Conservation (phyloP, 2,113 vertebrate genomes). For the Bostrychus sinensis region DNA sequence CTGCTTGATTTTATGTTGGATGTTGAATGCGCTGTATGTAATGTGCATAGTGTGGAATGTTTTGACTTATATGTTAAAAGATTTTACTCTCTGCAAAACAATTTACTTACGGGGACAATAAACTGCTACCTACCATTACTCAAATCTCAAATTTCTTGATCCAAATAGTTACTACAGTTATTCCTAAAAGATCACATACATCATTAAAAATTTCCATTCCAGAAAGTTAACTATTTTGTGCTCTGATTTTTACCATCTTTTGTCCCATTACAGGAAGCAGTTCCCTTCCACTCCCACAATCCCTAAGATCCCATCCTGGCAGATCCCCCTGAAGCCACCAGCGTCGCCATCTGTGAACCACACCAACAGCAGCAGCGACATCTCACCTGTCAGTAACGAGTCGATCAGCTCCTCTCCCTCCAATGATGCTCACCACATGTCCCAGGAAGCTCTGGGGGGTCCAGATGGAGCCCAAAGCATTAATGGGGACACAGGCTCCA, state of each 20-base stretch:
- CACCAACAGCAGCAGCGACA: conserved; percentile 96
- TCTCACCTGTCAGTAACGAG: conserved; percentile 94
- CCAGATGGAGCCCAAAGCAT: conserved; percentile 76
- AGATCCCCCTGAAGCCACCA: conserved; percentile 90
- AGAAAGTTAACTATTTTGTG: too few species aligned
- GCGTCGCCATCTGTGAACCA: conserved; percentile 82
- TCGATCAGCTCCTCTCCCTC: conserved; percentile 86
- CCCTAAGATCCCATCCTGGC: conserved; percentile 95
- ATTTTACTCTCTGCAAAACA: too few species aligned
- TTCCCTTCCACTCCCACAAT: conserved; percentile 92
- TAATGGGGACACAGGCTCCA: conserved; percentile 54
- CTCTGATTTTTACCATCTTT: conserved; percentile 13
- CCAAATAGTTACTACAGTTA: too few species aligned
- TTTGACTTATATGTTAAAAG: too few species aligned
- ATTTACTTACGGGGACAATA: too few species aligned
- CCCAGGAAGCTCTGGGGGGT: conserved; percentile 77
- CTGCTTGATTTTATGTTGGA: too few species aligned
- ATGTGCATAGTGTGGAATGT: too few species aligned
- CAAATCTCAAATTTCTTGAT: too few species aligned
- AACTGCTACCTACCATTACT: too few species aligned
- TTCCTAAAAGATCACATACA: too few species aligned
- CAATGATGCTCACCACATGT: conserved; percentile 87
- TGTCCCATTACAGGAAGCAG: conserved; percentile 84
- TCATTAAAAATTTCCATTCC: not conserved
- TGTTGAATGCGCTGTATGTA: too few species aligned